phyloP scores from a whole-genome alignment of 2,113 vertebrate species.

The Lepisosteus oculatus region DNA sequence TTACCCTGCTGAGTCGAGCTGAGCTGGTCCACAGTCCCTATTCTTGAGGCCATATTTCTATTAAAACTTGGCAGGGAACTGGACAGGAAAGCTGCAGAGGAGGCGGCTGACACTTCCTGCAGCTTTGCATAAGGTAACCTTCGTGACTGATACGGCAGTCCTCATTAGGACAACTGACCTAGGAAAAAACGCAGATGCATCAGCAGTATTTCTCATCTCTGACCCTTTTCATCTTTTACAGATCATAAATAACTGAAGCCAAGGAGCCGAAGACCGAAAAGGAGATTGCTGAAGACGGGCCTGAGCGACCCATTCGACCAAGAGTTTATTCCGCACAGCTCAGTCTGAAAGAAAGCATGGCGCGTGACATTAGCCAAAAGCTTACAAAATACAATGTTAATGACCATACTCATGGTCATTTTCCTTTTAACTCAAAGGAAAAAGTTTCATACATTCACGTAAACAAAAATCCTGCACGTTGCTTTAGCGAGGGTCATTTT shows the following conservation, averaged over 20 bases:
- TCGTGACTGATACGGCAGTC: slow-evolving; percentile 52
- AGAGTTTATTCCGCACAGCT: too few species aligned
- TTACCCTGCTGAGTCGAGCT: slow-evolving; percentile 45
- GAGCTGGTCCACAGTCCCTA: slow-evolving; percentile 27
- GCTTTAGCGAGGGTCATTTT: too few species aligned
- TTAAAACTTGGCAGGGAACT: slow-evolving; percentile 54
- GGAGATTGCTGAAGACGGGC: neutral
- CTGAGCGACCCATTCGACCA: neutral
- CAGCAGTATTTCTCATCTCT: slow-evolving; percentile 41
- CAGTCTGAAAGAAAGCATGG: neutral
- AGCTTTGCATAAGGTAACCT: slow-evolving; percentile 58
- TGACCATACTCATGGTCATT: too few species aligned
- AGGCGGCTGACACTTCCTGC: slow-evolving; percentile 60
- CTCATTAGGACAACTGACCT: slow-evolving; percentile 49
- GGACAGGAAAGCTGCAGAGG: slow-evolving; percentile 59
- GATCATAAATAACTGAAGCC: slow-evolving; percentile 2
- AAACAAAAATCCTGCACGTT: too few species aligned
- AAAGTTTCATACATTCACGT: too few species aligned
- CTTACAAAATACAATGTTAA: too few species aligned
- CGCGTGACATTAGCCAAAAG: too few species aligned
- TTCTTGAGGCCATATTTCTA: slow-evolving; percentile 44
- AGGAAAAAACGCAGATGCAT: slow-evolving; percentile 36
- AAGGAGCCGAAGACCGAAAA: neutral
- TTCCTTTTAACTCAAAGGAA: too few species aligned
- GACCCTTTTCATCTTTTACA: slow-evolving; percentile 31